Conservation (phyloP, 2,113 vertebrate species). For the Indri indri region DNA sequence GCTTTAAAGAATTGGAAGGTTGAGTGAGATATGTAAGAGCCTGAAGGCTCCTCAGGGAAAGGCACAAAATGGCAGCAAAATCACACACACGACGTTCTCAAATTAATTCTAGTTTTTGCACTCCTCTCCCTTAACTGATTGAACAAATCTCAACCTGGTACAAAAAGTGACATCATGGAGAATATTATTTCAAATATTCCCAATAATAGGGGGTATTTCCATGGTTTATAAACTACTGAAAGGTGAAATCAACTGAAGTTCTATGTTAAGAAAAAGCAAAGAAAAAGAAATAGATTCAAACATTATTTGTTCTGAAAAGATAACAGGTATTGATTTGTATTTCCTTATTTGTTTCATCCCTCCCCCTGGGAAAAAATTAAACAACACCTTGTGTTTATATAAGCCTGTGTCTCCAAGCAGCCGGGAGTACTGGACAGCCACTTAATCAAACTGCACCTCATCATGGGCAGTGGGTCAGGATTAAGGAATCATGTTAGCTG, state of each 20-base stretch:
- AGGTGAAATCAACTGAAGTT: neutral
- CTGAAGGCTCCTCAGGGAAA: neutral
- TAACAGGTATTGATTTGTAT: constrained; percentile 21
- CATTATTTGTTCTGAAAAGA: constrained; percentile 3
- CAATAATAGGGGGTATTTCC: neutral
- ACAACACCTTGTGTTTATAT: neutral
- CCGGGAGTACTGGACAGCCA: neutral
- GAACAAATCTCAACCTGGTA: neutral
- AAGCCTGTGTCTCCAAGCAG: neutral
- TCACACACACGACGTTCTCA: neutral
- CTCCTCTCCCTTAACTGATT: neutral
- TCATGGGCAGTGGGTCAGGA: neutral
- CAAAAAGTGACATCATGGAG: neutral
- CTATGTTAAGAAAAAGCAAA: neutral
- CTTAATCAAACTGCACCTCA: neutral
- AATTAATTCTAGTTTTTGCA: neutral
- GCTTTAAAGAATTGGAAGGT: neutral
- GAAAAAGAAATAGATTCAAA: neutral
- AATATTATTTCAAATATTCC: neutral
- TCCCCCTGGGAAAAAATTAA: neutral
- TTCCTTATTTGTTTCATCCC: neutral
- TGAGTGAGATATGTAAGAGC: neutral
- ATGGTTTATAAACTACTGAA: neutral
- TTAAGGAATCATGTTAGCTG: neutral
- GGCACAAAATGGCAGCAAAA: neutral